Evolutionary conservation across 2,888 invertebrate genomes (phyloP), one percentile per base, ranked within the genome.

Genomic region (Drosophila subquinaria): DNA sequence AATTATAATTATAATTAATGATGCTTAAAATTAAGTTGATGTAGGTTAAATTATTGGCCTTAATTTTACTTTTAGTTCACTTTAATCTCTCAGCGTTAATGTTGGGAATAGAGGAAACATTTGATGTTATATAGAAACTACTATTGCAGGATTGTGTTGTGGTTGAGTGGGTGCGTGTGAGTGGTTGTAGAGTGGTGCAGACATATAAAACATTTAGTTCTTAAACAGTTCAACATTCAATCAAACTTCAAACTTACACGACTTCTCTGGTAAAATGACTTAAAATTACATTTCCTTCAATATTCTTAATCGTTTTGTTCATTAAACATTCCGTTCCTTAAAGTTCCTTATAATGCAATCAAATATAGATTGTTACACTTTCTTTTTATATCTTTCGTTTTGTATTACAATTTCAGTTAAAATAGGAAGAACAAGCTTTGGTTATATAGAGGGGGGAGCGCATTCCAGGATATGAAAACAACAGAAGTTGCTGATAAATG

Each of bases 371-470:
- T 56, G 56, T 35, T 56, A 35, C 42, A 56, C n/a, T 27, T 27
- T 27, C 5, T 35, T 36, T 45, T 56, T 43, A 52, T 36, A 45
- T 51, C 15, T 52, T 38, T 40, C 30, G 15, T 9, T 27, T 59
- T 48, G 33, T 48, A 48, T 67, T 72, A 76, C 40, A 63, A 69
- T 73, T 84, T 81, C 69, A 64, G 50, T 75, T 73, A 70, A 76
- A 67, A 74, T 77, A 77, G 76, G 76, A 88, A 83, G 73, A 83
- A 79, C 80, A 87, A 87, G 86, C 86, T 87, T 87, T 87, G 86
- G 86, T 88, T 88, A 82, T 63, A 74, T 65, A 71, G 47, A 66
- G 10, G 33, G 35, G 33, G 35, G 27, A 27, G 33, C 35, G 23
- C 52, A 20, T 55, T 55, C 20, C 43, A 56, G 48, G 42, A 51